Evolutionary conservation across 2,113 vertebrate species (phyloP), one percentile per base, ranked within the genome.

Genomic region (Cochlearius cochlearius): DNA sequence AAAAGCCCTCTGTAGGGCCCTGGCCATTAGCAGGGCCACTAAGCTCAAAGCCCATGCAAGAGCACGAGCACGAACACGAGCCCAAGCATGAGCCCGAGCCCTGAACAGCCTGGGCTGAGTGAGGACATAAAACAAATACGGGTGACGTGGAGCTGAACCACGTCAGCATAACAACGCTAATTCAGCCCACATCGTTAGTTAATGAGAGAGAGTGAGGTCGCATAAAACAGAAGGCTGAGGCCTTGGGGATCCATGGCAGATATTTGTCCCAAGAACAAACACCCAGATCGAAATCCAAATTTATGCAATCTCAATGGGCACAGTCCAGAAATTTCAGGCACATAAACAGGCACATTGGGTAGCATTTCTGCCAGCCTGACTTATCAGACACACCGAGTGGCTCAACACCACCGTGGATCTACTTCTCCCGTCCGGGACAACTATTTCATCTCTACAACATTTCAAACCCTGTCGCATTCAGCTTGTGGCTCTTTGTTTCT

Each of bases 371-470:
- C 38, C 67, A 59, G 55, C n/a, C 11, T 39, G 56, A 15, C 30
- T 18, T 25, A 29, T 2, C 55, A 76, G 66, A 43, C 30, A 18
- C 60, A 20, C 14, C 34, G 25, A 71, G 45, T 3, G 27, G 19
- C 12, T 74, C 41, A 53, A 15, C 11, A 22, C 0, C 47, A 45
- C 39, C 3, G 0, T 3, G 38, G 41, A 59, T 11, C 41, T 47
- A 3, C 36, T 47, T n/a, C 52, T 39, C 69, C 39, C 64, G 18
- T n/a, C 58, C 30, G 11, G 22, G 15, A 59, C 15, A 39, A 26
- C 29, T 16, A 0, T 55, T 78, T 55, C 7, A 19, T 6, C 25
- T 39, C 49, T 8, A 0, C 26, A 5, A 32, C 1, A 0, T n/a
- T 60, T 64, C 66, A 55, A 58, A 58, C 10, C 10, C 20, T 2